phyloP scores from a whole-genome alignment of 2,797 vertebrate species.

The Argentina silus region DNA sequence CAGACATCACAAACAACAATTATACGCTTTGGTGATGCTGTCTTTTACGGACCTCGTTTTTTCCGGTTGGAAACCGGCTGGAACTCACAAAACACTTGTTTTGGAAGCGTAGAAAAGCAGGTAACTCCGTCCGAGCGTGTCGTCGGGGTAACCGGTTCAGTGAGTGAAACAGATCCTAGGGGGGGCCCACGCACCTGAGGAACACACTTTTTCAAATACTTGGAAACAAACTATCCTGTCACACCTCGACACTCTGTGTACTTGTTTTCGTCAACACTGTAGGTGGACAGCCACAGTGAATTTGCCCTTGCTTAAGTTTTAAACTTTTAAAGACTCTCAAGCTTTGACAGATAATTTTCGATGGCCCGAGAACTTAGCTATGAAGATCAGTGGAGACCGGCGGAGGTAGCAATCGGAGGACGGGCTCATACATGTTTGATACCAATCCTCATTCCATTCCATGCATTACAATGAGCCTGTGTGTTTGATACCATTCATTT shows the following conservation, averaged over 20 bases:
- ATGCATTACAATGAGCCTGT: neutral
- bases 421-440: neutral
- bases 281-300: neutral
- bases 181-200: neutral
- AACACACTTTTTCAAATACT: neutral
- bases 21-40: slow-evolving; percentile 16
- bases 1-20: slow-evolving; percentile 16
- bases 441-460: neutral
- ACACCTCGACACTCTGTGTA: neutral
- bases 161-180: neutral
- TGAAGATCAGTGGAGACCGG: too few species aligned
- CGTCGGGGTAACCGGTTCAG: slow-evolving; percentile 6
- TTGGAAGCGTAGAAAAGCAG: neutral
- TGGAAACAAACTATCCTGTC: slow-evolving; percentile 3
- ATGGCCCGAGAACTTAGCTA: too few species aligned
- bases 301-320: neutral
- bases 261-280: neutral
- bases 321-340: neutral
- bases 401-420: too few species aligned
- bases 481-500: neutral
- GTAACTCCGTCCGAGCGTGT: neutral
- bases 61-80: neutral
- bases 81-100: neutral
- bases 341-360: too few species aligned
- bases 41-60: slow-evolving; percentile 1